These are phyloP conservation scores for Lonchura striata DNA, from an alignment of 2,113 vertebrate genomes.

Conservation along the genomic window DNA sequence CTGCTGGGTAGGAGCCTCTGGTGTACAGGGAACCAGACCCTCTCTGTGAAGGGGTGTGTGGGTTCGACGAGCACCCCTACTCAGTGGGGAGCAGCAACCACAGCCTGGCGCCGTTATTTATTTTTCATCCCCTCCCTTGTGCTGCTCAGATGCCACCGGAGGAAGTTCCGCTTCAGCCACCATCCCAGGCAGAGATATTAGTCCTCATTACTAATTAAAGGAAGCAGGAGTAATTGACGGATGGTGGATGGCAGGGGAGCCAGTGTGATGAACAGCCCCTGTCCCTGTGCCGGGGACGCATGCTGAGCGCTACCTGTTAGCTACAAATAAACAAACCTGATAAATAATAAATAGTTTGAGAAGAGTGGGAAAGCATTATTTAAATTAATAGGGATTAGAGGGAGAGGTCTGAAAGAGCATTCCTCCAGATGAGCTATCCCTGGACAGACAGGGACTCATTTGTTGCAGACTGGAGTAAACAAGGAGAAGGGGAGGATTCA, in stretches of 20 bases:
- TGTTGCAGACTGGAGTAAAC: conserved; percentile 65
- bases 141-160: conserved; percentile 57
- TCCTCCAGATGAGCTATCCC: conserved; percentile 68
- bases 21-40: neutral
- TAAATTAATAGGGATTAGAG: conserved; percentile 98
- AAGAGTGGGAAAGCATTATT: conserved; percentile 82
- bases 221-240: conserved; percentile 81
- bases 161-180: conserved; percentile 64
- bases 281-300: conserved; percentile 76
- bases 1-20: neutral
- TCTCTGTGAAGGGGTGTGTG: neutral
- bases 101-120: neutral
- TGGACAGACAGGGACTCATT: conserved; percentile 71
- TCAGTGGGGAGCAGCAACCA: neutral
- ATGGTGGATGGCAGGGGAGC: conserved; percentile 68
- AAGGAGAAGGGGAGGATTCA: conserved; percentile 55
- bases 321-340: conserved; percentile 96
- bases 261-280: conserved; percentile 87
- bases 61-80: neutral
- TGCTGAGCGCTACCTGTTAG: conserved; percentile 91
- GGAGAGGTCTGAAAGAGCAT: conserved; percentile 74
- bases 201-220: conserved; percentile 98
- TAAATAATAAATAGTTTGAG: conserved; percentile 96
- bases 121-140: conserved; percentile 56
- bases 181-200: conserved; percentile 80